phyloP scores from a whole-genome alignment of 2,113 vertebrate genomes.

The Daubentonia madagascariensis region DNA sequence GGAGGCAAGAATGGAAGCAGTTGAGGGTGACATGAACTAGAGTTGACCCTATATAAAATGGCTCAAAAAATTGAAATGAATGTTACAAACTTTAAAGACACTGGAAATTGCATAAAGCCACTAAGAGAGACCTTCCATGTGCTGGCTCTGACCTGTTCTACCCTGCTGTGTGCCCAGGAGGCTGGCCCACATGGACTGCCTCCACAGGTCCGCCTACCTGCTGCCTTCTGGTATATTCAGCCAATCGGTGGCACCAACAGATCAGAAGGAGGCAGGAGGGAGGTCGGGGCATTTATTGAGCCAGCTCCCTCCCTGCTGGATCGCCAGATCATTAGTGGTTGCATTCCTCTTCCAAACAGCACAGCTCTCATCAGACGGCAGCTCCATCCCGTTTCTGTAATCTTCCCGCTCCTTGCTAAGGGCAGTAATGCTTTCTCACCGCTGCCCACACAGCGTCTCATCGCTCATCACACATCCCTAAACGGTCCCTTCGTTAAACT shows the following conservation, averaged over 20 bases:
- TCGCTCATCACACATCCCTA: neutral
- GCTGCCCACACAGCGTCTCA: neutral
- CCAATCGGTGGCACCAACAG: too few species aligned
- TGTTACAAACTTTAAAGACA: neutral
- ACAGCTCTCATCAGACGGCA: neutral
- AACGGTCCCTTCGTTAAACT: neutral
- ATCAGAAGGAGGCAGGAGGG: neutral
- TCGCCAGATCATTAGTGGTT: neutral
- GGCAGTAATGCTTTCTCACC: neutral
- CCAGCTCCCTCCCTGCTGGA: neutral
- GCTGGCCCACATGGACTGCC: neutral
- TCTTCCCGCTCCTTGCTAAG: neutral
- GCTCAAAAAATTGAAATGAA: neutral
- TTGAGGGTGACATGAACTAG: neutral
- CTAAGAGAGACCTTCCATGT: neutral
- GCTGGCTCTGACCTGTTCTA: neutral
- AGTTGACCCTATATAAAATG: neutral
- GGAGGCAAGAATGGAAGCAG: neutral
- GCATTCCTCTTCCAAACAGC: neutral
- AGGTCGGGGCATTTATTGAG: neutral
- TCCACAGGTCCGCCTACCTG: neutral
- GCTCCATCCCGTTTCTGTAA: neutral
- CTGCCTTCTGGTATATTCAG: neutral
- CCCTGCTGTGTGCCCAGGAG: neutral
- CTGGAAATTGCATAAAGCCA: neutral